Evolutionary conservation across 2,113 vertebrate species (phyloP).

Genomic region (Rallus limicola): DNA sequence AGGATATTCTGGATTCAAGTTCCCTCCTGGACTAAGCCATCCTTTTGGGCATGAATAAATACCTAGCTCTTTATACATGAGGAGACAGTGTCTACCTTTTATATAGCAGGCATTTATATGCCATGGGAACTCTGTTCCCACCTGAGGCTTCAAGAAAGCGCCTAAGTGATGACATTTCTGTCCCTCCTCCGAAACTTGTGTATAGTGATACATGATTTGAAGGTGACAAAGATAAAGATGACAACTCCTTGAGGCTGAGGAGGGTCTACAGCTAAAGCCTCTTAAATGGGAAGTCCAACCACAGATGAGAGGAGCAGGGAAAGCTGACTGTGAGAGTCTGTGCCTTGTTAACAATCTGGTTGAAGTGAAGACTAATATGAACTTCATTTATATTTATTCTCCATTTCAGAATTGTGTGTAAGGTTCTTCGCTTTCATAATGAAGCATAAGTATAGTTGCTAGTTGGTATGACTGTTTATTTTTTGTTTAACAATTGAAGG

Average conservation of each 20-base stretch:
- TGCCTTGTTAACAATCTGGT: not conserved
- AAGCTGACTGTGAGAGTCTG: not conserved
- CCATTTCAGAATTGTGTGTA: not conserved
- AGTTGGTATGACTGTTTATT: not conserved
- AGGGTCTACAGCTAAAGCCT: not conserved
- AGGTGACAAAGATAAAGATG: not conserved
- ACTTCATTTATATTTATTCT: not conserved
- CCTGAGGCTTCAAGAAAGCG: constrained; percentile 4
- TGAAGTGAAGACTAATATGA: not conserved
- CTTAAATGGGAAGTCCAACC: not conserved
- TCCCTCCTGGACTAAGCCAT: not conserved
- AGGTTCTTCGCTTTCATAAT: not conserved
- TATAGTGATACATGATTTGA: not conserved
- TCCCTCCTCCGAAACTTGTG: not conserved
- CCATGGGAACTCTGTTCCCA: not conserved
- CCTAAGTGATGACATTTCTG: not conserved
- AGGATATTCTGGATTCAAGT: not conserved
- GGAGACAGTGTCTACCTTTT: not conserved
- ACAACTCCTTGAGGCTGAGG: not conserved
- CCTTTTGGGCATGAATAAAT: constrained; percentile 6
- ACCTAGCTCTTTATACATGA: not conserved
- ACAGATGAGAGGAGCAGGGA: not conserved
- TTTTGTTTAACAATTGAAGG: not conserved
- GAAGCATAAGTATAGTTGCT: not conserved
- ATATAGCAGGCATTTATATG: not conserved